A percentile compares a stretch with the other conserved stretches of the same genome.
Evolutionary conservation across 1,140 invertebrate genomes (phyloP).

Genomic region (Acromyrmex echinatior): DNA sequence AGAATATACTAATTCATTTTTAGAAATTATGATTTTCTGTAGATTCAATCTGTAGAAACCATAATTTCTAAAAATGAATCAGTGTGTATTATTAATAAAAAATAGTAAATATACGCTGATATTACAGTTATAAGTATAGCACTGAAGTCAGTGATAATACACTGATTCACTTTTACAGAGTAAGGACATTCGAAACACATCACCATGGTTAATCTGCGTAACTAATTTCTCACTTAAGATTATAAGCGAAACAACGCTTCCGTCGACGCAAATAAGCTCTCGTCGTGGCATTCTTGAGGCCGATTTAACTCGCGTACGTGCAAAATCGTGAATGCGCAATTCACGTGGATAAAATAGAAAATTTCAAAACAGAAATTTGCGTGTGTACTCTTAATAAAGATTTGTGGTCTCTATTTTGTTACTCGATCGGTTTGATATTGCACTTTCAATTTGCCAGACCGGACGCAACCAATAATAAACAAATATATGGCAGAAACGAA

Average conservation of each 20-base stretch:
- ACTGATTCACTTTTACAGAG: too few relatives aligned
- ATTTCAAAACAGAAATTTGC: neutral
- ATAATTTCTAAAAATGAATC: too few relatives aligned
- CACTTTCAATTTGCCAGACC: neutral
- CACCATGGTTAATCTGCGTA: conserved; percentile 21
- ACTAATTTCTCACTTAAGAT: conserved; percentile 39
- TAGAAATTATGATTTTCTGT: too few relatives aligned
- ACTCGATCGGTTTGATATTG: neutral
- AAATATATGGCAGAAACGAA: neutral
- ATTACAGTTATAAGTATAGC: too few relatives aligned
- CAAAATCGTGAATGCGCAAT: neutral
- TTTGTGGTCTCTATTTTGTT: neutral
- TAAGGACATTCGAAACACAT: neutral
- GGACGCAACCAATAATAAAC: conserved; percentile 4
- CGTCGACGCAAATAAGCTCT: conserved; percentile 28
- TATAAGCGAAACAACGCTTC: neutral
- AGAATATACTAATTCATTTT: too few relatives aligned
- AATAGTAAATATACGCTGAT: too few relatives aligned
- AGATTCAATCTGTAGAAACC: too few relatives aligned
- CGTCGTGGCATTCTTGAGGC: neutral
- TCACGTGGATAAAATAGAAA: conserved; percentile 2
- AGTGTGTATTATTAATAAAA: too few relatives aligned
- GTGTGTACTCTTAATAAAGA: neutral
- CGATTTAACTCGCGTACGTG: conserved; percentile 12
- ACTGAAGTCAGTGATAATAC: too few relatives aligned